Evolutionary conservation across 2,113 vertebrate species (phyloP).

Genomic region (Pungitius pungitius): DNA sequence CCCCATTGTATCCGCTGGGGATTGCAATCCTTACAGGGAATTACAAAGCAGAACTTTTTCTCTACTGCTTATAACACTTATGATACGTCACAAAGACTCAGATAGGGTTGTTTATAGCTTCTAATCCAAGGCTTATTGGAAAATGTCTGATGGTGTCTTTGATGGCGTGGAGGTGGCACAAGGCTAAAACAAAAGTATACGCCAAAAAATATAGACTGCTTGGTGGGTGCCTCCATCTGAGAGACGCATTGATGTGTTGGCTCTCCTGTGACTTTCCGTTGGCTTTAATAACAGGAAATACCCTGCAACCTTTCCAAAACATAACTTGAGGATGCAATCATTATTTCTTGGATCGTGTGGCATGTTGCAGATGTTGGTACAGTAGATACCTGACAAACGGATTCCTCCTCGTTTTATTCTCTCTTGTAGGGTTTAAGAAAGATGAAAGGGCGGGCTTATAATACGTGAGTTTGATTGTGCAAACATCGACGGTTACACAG

Average conservation of each 20-base stretch:
- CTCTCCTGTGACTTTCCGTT: conserved; percentile 5
- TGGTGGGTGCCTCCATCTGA: conserved; percentile 4
- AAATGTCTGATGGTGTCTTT: conserved; percentile 23
- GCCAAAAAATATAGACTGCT: conserved; percentile 54
- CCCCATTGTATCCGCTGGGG: not conserved
- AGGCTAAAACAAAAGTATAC: conserved; percentile 45
- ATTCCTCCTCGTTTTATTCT: conserved; percentile 14
- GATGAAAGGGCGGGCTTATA: conserved; percentile 30
- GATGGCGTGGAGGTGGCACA: conserved; percentile 49
- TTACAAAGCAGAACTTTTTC: conserved; percentile 6
- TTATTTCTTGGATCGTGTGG: conserved; percentile 36
- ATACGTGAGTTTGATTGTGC: conserved; percentile 31
- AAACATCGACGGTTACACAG: conserved; percentile 53
- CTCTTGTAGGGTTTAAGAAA: conserved; percentile 41
- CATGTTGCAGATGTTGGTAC: conserved; percentile 26
- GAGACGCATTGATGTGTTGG: conserved; percentile 13
- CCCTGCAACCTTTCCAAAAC: conserved; percentile 35
- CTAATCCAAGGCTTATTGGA: conserved; percentile 44
- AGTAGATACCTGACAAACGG: conserved; percentile 36
- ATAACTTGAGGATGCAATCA: not conserved
- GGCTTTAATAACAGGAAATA: conserved; percentile 32
- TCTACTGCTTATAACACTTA: not conserved
- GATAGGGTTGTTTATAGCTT: too few species aligned
- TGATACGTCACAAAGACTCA: conserved; percentile 20
- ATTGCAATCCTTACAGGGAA: not conserved